Evolutionary conservation across 2,113 vertebrate species (phyloP).

Genomic region (Notiomystis cincta): DNA sequence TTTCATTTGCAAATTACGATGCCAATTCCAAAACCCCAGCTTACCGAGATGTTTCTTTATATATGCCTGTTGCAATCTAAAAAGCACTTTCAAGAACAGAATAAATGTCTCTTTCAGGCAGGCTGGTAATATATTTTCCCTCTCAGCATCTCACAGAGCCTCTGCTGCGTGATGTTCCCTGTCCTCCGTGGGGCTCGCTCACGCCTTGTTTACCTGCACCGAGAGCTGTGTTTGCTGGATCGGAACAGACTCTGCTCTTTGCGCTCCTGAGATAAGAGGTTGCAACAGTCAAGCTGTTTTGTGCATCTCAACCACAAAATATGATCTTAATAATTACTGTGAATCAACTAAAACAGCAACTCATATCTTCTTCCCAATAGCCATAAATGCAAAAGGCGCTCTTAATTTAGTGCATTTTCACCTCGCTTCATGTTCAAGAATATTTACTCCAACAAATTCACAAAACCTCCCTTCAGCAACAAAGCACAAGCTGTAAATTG

Average conservation of each 20-base stretch:
- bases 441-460: constrained; percentile 43
- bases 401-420: constrained; percentile 9
- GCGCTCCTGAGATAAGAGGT: constrained; percentile 37
- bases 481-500: constrained; percentile 68
- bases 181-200: background rate
- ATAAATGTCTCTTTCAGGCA: background rate
- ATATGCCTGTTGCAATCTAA: background rate
- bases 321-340: constrained; percentile 49
- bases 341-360: constrained; percentile 31
- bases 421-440: constrained; percentile 24
- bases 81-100: background rate
- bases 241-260: constrained; percentile 36
- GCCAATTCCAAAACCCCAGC: background rate
- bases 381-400: background rate
- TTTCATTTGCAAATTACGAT: background rate
- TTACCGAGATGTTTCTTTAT: background rate
- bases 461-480: constrained; percentile 29
- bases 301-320: constrained; percentile 29
- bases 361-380: background rate
- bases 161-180: rapidly evolving
- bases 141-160: background rate
- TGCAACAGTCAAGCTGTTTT: background rate
- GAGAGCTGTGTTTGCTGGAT: constrained; percentile 3
- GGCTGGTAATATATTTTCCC: background rate
- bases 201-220: background rate